These are phyloP conservation scores for Dysidea cf. avara DNA, from an alignment of 37 sponge, comb jelly and placozoan species.

Conservation along the genomic window DNA sequence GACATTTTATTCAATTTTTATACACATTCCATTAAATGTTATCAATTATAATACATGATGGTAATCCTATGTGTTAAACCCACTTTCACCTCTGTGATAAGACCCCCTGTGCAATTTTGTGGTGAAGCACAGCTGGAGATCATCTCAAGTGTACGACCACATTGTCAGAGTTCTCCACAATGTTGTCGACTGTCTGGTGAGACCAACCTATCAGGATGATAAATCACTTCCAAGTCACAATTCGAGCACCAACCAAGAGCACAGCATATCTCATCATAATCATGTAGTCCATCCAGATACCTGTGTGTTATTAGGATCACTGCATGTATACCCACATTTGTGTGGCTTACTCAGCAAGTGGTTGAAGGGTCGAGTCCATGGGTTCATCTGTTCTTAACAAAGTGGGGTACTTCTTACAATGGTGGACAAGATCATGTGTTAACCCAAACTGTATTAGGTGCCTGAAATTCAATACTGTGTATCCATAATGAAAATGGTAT, in stretches of 20 bases:
- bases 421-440: conserved; percentile 59
- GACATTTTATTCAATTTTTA: too few relatives aligned
- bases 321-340: not conserved
- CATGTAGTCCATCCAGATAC: conserved; percentile 53
- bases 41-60: too few relatives aligned
- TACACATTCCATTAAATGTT: too few relatives aligned
- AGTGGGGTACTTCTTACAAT: conserved; percentile 76
- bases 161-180: conserved; percentile 34
- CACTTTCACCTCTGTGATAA: too few relatives aligned
- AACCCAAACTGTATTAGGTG: conserved; percentile 75
- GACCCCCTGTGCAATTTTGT: too few relatives aligned
- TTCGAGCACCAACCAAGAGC: conserved; percentile 30
- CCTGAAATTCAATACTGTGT: conserved; percentile 11
- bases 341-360: conserved; percentile 2
- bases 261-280: conserved; percentile 84
- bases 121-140: not conserved
- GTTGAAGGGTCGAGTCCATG: not conserved
- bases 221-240: not conserved
- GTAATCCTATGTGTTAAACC: too few relatives aligned
- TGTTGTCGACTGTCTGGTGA: conserved; percentile 50
- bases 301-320: conserved; percentile 10
- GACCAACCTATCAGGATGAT: conserved; percentile 26
- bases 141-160: conserved; percentile 54
- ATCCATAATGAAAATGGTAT: not conserved
- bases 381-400: conserved; percentile 2